These are phyloP conservation scores for Lampris incognitus DNA, from an alignment of 2,113 vertebrate species.

Conservation along the genomic window DNA sequence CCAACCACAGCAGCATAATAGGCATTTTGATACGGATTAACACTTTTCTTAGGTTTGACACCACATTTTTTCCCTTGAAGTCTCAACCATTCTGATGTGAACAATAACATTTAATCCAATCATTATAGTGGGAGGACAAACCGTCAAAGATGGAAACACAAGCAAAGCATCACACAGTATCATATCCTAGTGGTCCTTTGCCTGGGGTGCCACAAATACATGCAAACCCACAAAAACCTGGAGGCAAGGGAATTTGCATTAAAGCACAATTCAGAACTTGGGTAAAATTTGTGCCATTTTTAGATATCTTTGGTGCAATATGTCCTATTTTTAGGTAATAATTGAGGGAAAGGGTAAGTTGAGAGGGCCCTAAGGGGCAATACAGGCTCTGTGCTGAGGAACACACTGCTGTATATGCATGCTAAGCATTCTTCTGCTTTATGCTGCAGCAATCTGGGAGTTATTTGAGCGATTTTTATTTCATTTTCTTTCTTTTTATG, in stretches of 20 bases:
- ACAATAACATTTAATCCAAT: not conserved
- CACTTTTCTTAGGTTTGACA: constrained; percentile 25
- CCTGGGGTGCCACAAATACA: constrained; percentile 1
- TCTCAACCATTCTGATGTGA: not conserved
- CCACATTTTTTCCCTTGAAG: not conserved
- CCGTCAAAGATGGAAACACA: constrained; percentile 1
- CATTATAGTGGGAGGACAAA: not conserved
- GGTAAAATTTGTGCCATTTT: not conserved
- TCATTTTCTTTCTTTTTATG: not conserved
- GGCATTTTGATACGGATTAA: constrained; percentile 40
- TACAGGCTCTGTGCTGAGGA: not conserved
- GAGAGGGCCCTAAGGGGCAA: not conserved
- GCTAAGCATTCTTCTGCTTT: not conserved
- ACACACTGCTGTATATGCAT: not conserved
- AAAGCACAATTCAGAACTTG: constrained; percentile 2
- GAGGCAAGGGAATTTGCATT: not conserved
- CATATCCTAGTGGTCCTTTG: not conserved
- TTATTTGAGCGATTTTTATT: not conserved
- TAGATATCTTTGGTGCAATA: not conserved
- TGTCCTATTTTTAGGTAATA: not conserved
- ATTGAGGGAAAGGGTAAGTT: constrained; percentile 1
- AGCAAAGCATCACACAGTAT: not conserved
- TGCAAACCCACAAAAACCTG: not conserved
- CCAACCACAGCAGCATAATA: constrained; percentile 2
- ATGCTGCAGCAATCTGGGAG: no score